phyloP scores from a whole-genome alignment of 2,113 vertebrate species.

The Coregonus clupeaformis region DNA sequence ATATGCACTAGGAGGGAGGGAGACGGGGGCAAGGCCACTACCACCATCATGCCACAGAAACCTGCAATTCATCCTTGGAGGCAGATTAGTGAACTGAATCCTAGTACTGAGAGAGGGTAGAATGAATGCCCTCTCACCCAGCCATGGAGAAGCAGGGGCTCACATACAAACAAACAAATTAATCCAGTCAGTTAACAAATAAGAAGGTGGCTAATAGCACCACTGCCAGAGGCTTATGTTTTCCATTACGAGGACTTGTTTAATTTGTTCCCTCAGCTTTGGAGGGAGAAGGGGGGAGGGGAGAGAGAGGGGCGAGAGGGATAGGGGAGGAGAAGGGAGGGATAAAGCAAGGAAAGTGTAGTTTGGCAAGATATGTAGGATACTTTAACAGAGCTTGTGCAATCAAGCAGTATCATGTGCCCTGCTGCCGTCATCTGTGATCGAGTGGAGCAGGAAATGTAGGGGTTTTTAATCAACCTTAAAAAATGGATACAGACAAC shows the following conservation, averaged over 20 bases:
- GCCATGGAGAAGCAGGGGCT: constrained; percentile 56
- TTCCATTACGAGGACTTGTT: constrained; percentile 47
- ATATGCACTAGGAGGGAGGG: neutral
- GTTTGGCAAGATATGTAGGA: too few species aligned
- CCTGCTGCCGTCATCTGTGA: too few species aligned
- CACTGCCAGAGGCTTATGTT: constrained; percentile 56
- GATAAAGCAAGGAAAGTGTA: too few species aligned
- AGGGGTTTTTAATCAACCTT: too few species aligned
- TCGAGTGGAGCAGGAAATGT: too few species aligned
- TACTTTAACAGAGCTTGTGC: too few species aligned
- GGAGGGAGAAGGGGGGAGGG: too few species aligned
- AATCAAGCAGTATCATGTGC: too few species aligned
- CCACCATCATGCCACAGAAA: constrained; percentile 53
- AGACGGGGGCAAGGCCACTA: neutral
- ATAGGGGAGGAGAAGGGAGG: too few species aligned
- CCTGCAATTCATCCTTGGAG: constrained; percentile 63
- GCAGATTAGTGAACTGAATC: constrained; percentile 64
- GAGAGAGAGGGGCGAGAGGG: too few species aligned
- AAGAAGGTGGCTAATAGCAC: constrained; percentile 63
- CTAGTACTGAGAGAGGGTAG: constrained; percentile 42
- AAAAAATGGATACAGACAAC: too few species aligned
- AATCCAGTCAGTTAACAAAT: constrained; percentile 70
- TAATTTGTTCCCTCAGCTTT: too few species aligned
- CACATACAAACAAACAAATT: constrained; percentile 64
- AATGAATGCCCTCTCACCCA: constrained; percentile 62